Percentiles rank a stretch among this genome's conserved stretches.
These are phyloP conservation scores for Cancer borealis DNA, from an alignment of 2,888 invertebrate species.

Conservation along the genomic window DNA sequence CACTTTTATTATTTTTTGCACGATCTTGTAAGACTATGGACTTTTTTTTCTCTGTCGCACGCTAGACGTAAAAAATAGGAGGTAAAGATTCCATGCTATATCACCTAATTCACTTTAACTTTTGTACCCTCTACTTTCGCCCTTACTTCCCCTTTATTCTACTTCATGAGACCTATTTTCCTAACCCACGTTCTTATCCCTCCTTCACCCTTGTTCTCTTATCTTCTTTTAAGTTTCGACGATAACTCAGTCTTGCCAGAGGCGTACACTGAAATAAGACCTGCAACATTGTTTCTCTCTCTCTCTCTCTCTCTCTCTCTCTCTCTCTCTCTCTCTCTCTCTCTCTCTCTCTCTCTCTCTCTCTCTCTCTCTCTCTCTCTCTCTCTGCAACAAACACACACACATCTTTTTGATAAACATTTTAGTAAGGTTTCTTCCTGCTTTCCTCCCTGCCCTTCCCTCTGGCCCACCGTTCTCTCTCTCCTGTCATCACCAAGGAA, in stretches of 20 bases:
- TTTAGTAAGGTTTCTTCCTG: neutral
- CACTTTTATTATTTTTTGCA: neutral
- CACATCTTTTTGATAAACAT: neutral
- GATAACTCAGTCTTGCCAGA: neutral
- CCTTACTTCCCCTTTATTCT: neutral
- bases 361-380: neutral
- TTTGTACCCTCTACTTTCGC: neutral
- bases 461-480: neutral
- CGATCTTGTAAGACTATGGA: neutral
- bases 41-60: neutral
- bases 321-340: constrained; percentile 39
- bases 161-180: neutral
- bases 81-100: neutral
- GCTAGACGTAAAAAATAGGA: neutral
- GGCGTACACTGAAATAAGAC: neutral
- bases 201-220: neutral
- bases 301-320: constrained; percentile 49
- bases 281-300: constrained; percentile 14
- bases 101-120: neutral
- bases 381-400: too few species aligned
- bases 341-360: constrained; percentile 45
- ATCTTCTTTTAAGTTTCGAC: neutral
- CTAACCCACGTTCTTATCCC: neutral
- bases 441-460: constrained; percentile 30
- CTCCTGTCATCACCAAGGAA: constrained; percentile 28